A percentile compares a stretch with the other conserved stretches of the same genome.
These are phyloP conservation scores for Aplochiton taeniatus DNA, from an alignment of 2,797 vertebrate species.

Conservation along the genomic window DNA sequence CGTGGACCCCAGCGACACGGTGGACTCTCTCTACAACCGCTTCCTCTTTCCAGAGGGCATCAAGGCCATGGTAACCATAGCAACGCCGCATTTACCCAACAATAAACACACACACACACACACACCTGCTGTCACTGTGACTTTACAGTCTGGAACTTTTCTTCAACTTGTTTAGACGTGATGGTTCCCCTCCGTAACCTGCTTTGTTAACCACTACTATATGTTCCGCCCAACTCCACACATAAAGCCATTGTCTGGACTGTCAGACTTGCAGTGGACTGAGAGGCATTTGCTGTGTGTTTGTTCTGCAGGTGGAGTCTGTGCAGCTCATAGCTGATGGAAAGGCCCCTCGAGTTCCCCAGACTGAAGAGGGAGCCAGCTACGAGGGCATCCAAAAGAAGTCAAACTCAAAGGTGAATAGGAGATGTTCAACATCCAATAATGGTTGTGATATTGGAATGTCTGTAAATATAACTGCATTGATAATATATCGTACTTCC, in stretches of 20 bases:
- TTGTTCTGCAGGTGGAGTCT: slow-evolving; percentile 84
- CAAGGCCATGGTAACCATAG: slow-evolving; percentile 87
- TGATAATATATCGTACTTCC: no score
- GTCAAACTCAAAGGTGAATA: slow-evolving; percentile 86
- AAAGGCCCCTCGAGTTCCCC: slow-evolving; percentile 84
- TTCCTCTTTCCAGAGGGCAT: slow-evolving; percentile 98
- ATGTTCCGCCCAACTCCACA: no score
- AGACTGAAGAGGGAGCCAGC: slow-evolving; percentile 88
- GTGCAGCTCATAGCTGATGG: slow-evolving; percentile 94
- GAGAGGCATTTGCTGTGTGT: neutral
- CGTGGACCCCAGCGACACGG: slow-evolving; percentile 88
- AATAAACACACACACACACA: neutral
- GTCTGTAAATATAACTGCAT: no score
- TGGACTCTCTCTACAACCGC: slow-evolving; percentile 92
- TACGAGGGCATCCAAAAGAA: slow-evolving; percentile 98
- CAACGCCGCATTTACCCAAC: neutral
- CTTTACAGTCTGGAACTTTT: neutral
- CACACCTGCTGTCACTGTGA: neutral
- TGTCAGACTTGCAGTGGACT: neutral
- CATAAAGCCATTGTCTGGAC: neutral
- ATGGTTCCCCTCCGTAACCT: no score
- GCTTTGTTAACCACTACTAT: no score
- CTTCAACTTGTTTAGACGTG: no score
- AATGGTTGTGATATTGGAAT: no score
- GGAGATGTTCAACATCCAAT: no score